A percentile compares a stretch with the other conserved stretches of the same genome.
These are phyloP conservation scores for Caenorhabditis panamensis DNA, from an alignment of 2,888 invertebrate species.

Conservation along the genomic window DNA sequence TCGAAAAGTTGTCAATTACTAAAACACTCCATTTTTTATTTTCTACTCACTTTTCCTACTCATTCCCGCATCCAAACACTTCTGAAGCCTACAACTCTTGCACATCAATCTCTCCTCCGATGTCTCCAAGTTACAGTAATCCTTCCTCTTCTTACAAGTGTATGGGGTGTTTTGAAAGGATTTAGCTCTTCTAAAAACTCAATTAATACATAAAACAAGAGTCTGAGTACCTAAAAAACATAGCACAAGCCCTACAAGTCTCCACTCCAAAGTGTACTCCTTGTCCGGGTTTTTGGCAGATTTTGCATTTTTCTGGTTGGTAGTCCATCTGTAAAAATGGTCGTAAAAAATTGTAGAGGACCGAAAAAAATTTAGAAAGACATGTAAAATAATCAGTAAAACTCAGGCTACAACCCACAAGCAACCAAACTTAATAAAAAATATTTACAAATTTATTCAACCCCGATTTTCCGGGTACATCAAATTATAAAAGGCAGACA, in stretches of 20 bases:
- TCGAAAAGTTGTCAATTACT: background rate
- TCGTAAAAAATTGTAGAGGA: no score
- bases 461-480: background rate
- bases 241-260: conserved; percentile 45
- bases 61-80: conserved; percentile 39
- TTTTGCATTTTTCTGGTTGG: conserved; percentile 3
- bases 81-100: conserved; percentile 35
- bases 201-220: no score
- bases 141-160: background rate
- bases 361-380: background rate
- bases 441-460: background rate
- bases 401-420: no score
- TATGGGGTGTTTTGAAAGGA: background rate
- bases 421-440: background rate
- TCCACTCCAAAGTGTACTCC: conserved; percentile 47
- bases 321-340: background rate
- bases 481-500: conserved; percentile 1
- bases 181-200: no score
- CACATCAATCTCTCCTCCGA: conserved; percentile 19
- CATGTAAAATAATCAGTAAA: background rate
- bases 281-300: conserved; percentile 7
- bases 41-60: conserved; percentile 14
- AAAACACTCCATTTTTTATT: background rate
- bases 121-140: background rate
- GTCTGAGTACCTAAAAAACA: conserved; percentile 30